Evolutionary conservation across 2,888 invertebrate species (phyloP), one percentile per base, ranked within the genome.

Genomic region (Oligia strigilis): DNA sequence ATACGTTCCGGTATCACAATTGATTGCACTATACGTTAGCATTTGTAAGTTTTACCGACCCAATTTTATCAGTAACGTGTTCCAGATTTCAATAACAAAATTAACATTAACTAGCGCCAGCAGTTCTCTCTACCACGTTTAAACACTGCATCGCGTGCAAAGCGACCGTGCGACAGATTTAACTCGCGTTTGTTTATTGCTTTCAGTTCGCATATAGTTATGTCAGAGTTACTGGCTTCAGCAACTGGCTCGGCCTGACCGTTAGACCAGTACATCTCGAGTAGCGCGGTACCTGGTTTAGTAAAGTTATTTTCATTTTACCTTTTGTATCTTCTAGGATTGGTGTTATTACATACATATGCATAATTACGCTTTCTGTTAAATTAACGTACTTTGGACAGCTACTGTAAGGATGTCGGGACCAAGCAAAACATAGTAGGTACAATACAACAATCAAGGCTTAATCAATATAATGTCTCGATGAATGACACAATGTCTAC

Each of bases 171-270:
- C 77, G 88, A 90, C 89, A 86, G 88, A 90, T 90, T 91, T 89
- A 92, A 84, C 87, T 79, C 84, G 80, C 64, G 75, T 78, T 87
- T 86, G 88, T 88, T 90, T 90, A 88, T 87, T 78, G 75, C 78
- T 72, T 77, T 64, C 74, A 78, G 71, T 72, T 72, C 77, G 72
- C 69, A 29, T 58, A n/a, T 65, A 73, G 72, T 78, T 83, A 78
- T 65, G 72, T 67, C 83, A 58, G 55, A 60, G 66, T 60, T 76
- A 62, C 85, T 84, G 72, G 70, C n/a, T 52, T 46, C 9, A 77
- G 64, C 29, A n/a, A 72, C 75, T 66, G 17, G 46, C 64, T 52
- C 5, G 0, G 14, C 6, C 9, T 43, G 9, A 60, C 40, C 11
- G 17, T 78, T 55, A 78, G n/a, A 46, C 14, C 29, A 17, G 19